Percentiles rank a stretch among this genome's conserved stretches.
phyloP scores from a whole-genome alignment of 2,113 vertebrate species.

The Scophthalmus maximus region DNA sequence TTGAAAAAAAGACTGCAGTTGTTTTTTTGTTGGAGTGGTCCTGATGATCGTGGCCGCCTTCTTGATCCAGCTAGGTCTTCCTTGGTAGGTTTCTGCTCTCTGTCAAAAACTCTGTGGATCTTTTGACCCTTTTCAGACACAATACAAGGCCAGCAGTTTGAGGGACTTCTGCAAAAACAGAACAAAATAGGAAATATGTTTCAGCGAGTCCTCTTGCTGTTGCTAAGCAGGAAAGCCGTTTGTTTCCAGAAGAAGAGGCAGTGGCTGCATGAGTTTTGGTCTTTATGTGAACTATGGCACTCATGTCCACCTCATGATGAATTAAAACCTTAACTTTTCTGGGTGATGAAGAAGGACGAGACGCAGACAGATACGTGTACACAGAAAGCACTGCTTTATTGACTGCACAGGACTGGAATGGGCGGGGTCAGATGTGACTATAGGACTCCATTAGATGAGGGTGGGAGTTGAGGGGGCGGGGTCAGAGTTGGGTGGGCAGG shows the following conservation, averaged over 20 bases:
- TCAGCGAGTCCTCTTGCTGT: not conserved
- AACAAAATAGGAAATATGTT: too few relatives aligned
- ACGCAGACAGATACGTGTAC: constrained; percentile 65
- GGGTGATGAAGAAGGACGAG: constrained; percentile 39
- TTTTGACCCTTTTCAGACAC: not conserved
- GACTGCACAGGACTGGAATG: constrained; percentile 88
- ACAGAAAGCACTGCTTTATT: constrained; percentile 99
- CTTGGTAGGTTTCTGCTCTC: constrained; percentile 12
- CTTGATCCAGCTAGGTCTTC: constrained; percentile 14
- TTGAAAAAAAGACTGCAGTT: constrained; percentile 14
- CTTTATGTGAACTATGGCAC: too few relatives aligned
- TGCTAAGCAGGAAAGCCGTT: not conserved
- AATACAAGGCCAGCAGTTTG: too few relatives aligned
- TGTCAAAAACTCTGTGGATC: not conserved
- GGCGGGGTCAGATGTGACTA: constrained; percentile 57
- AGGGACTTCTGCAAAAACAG: too few relatives aligned
- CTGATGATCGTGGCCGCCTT: constrained; percentile 22
- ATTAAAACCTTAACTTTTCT: too few relatives aligned
- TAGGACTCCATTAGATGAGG: constrained; percentile 89
- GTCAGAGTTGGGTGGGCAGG: not conserved
- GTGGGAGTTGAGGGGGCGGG: constrained; percentile 70
- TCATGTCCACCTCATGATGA: too few relatives aligned
- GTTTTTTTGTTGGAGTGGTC: not conserved
- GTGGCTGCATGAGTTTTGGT: not conserved
- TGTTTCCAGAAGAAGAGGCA: not conserved